Evolutionary conservation across 2,113 vertebrate species (phyloP).

Genomic region (Sturnira hondurensis): DNA sequence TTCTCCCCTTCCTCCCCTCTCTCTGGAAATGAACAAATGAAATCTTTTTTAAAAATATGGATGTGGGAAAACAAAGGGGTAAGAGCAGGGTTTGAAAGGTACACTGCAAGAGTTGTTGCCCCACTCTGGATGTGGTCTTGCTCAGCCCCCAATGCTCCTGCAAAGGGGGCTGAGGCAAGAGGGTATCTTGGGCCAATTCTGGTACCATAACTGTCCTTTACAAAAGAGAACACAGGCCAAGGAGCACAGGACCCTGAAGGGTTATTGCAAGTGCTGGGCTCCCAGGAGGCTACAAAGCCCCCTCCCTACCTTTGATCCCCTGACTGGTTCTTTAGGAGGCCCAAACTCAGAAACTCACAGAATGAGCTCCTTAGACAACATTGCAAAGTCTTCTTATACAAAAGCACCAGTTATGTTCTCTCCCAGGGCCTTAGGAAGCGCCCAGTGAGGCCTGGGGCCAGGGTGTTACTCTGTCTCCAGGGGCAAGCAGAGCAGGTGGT

Average conservation of each 20-base stretch:
- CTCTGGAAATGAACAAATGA: too few species aligned
- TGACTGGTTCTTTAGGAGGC: not conserved
- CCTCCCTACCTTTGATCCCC: not conserved
- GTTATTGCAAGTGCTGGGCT: not conserved
- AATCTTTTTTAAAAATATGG: not conserved
- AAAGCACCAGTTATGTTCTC: not conserved
- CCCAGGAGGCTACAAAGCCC: not conserved
- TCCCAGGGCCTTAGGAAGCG: not conserved
- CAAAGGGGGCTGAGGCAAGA: not conserved
- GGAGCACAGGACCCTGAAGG: not conserved
- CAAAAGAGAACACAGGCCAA: not conserved
- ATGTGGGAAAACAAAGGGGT: not conserved
- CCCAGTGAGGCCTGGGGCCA: not conserved
- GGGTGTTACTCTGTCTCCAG: not conserved
- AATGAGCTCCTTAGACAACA: not conserved
- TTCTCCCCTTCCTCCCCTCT: too few species aligned
- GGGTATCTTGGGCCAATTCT: conserved; percentile 74
- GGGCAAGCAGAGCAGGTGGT: not conserved
- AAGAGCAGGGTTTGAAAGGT: not conserved
- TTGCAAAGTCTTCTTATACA: not conserved
- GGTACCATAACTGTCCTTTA: conserved; percentile 64
- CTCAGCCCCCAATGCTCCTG: not conserved
- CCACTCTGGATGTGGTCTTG: not conserved
- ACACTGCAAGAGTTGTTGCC: not conserved
- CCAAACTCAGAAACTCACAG: not conserved